Evolutionary conservation across 2,797 vertebrate genomes (phyloP).

Genomic region (Sebastes nivosus): DNA sequence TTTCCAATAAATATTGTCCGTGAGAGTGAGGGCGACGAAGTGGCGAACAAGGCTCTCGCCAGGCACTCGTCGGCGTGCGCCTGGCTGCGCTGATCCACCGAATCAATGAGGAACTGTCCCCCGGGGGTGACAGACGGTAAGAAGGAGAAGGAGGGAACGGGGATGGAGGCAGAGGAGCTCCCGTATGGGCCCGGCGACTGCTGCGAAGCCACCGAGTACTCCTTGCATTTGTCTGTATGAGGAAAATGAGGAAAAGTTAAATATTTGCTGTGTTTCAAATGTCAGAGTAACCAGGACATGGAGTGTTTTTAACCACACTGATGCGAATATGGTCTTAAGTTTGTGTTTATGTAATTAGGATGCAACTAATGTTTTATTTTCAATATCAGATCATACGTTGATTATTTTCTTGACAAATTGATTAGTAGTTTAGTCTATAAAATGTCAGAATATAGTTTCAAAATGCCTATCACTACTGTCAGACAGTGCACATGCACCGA

Average conservation of each 20-base stretch:
- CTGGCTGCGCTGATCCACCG: conserved; percentile 61
- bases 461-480: not conserved
- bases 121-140: conserved; percentile 44
- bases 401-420: not conserved
- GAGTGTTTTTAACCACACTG: not conserved
- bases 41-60: conserved; percentile 57
- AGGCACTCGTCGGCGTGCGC: conserved; percentile 58
- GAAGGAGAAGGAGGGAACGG: conserved; percentile 57
- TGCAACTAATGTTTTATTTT: not conserved
- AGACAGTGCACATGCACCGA: too few relatives aligned
- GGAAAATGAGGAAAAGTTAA: not conserved
- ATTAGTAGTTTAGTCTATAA: not conserved
- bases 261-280: not conserved
- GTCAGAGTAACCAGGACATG: not conserved
- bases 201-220: conserved; percentile 44
- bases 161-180: conserved; percentile 61
- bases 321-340: not conserved
- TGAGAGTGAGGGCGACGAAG: conserved; percentile 53
- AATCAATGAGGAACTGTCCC: conserved; percentile 64
- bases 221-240: conserved; percentile 57
- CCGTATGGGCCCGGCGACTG: conserved; percentile 51
- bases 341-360: not conserved
- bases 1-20: conserved; percentile 62
- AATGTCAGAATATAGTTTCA: not conserved
- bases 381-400: not conserved